These are phyloP conservation scores for Etheostoma nigrum DNA, from an alignment of 2,797 vertebrate genomes.

Conservation along the genomic window DNA sequence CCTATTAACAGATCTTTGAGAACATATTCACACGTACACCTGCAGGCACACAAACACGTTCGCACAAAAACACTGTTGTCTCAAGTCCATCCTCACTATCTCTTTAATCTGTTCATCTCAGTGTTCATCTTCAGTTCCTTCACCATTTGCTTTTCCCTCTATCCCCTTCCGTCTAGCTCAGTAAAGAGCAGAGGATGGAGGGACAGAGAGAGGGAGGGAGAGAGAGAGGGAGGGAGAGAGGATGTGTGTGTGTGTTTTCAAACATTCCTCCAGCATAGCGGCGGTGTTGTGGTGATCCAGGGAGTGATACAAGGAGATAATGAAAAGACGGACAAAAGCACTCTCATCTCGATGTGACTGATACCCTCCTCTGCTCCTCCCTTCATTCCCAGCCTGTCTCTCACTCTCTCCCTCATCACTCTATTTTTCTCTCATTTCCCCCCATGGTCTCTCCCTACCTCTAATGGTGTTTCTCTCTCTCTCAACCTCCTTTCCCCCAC, in stretches of 20 bases:
- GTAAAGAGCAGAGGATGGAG: constrained; percentile 84
- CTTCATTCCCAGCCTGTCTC: constrained; percentile 59
- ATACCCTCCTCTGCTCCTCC: constrained; percentile 80
- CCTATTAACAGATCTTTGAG: constrained; percentile 29
- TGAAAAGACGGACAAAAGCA: constrained; percentile 91
- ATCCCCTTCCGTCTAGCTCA: constrained; percentile 63
- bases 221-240: constrained; percentile 53
- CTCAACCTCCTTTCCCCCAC: constrained; percentile 54
- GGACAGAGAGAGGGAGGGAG: constrained; percentile 42
- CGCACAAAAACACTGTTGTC: constrained; percentile 39
- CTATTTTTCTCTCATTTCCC: constrained; percentile 69
- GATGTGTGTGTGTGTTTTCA: constrained; percentile 52
- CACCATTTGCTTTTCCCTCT: constrained; percentile 65
- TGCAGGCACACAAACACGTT: constrained; percentile 21
- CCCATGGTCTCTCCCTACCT: constrained; percentile 70
- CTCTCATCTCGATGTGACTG: constrained; percentile 87
- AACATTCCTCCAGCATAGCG: constrained; percentile 86
- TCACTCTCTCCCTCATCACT: constrained; percentile 56
- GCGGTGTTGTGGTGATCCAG: constrained; percentile 86
- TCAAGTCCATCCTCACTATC: constrained; percentile 50
- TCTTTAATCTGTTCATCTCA: constrained; percentile 71
- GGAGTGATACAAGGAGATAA: constrained; percentile 89
- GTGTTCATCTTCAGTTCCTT: constrained; percentile 65
- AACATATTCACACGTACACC: constrained; percentile 31
- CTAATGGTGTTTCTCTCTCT: constrained; percentile 73